phyloP scores from a whole-genome alignment of 2,888 invertebrate species.

The Chrysolina haemoptera region DNA sequence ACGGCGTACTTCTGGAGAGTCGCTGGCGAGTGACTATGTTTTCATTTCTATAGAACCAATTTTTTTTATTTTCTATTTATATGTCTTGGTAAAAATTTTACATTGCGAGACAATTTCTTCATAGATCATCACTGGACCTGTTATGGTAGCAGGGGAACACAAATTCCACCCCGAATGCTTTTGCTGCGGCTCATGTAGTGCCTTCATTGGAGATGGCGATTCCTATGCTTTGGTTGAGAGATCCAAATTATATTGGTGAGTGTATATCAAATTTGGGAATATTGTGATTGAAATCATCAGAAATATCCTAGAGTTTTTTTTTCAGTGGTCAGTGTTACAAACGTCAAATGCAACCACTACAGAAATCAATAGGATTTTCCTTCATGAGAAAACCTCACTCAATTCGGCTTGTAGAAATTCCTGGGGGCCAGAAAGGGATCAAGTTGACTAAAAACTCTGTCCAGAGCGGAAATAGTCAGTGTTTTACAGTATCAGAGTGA shows the following conservation, averaged over 20 bases:
- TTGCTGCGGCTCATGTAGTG: constrained; percentile 85
- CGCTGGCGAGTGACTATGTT: too few relatives aligned
- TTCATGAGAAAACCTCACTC: constrained; percentile 80
- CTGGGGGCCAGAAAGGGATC: constrained; percentile 77
- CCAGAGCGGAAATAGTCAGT: constrained; percentile 73
- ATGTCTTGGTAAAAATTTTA: neutral
- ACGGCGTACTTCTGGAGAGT: too few relatives aligned
- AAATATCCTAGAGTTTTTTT: constrained; percentile 38
- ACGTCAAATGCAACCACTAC: constrained; percentile 77
- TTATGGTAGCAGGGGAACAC: constrained; percentile 95
- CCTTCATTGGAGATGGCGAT: constrained; percentile 93
- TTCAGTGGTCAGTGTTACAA: constrained; percentile 84
- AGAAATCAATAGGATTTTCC: constrained; percentile 70
- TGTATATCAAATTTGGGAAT: neutral
- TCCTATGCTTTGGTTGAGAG: constrained; percentile 93
- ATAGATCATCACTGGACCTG: constrained; percentile 84
- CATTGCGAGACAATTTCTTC: constrained; percentile 36
- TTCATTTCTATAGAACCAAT: too few relatives aligned
- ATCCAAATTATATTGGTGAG: constrained; percentile 88
- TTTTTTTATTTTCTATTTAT: too few relatives aligned
- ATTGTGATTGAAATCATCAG: neutral
- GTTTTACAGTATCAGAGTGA: constrained; percentile 81
- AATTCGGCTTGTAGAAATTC: constrained; percentile 87
- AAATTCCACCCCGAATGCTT: constrained; percentile 98
- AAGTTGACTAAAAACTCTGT: constrained; percentile 75